Base-by-base conservation (phyloP, 2,888 invertebrate genomes). In the Gonocerus acuteangulatus region DNA sequence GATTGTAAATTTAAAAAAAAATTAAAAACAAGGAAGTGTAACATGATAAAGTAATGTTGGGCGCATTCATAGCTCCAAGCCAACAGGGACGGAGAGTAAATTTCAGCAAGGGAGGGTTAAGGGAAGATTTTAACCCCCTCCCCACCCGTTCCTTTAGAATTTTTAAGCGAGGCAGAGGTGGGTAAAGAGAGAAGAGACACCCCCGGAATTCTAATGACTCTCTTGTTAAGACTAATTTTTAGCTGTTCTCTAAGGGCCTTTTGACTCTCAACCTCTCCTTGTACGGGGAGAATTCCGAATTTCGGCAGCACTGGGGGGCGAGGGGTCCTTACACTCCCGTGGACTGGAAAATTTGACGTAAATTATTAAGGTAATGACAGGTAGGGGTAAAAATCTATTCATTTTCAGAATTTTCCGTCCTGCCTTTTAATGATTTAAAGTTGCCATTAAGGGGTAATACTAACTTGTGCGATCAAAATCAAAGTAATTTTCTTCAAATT, bases 11-110 rank as follows among this genome's bases (percentile, higher is more conserved):
- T 42, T 15, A 42, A 42, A 42, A 42, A 42, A 42, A 13, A 42
- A 3, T 3, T 4, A 2, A 15, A 19, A 15, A 52, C 22, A 9
- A n/a, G n/a, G n/a, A n/a, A n/a, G 15, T 22, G 54, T 54, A 54
- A 42, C 39, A 54, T 54, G 39, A 54, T 54, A 54, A 54, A 54
- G 54, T 42, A 54, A 54, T 54, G 42, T 19, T 54, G 21, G 54
- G 27, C 42, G 39, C 39, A 54, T 54, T 44, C 54, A 44, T 54
- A 22, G 27, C 4, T 4, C 27, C 4, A 9, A 9, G 4, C 27
- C 44, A n/a, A 13, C 7, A 18, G 54, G 39, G 27, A 39, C 22
- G 23, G 19, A 42, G 54, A 42, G 54, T 6, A 27, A 27, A 6
- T 27, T 27, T 27, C 27, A 27, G 27, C 27, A 27, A 42, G 44